Evolutionary conservation across 1,140 invertebrate species (phyloP), one percentile per base, ranked within the genome.

Genomic region (Acromyrmex echinatior): DNA sequence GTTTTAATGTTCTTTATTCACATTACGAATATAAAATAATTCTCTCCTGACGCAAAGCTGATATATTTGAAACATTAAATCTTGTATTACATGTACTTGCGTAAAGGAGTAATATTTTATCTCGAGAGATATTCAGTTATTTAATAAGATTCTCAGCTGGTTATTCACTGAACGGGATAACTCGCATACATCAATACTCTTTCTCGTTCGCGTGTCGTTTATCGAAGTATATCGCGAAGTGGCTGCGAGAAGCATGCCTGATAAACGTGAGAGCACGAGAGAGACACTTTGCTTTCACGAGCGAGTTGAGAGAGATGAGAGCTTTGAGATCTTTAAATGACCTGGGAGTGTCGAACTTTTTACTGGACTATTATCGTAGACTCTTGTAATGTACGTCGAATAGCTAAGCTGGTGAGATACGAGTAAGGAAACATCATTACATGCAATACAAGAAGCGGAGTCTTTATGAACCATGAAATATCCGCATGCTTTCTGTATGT

Each of bases 181-280:
- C 39, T 70, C 51, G 7, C 18, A 28, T 65, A 16, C 53, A 74
- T 84, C 58, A 28, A 62, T 28, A 10, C 31, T 58, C 25, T 28
- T 62, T 84, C 81, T 53, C 63, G 25, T 63, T 74, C 58, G 71
- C 56, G 71, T 77, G 56, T 77, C 81, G 28, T 85, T 65, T 25
- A 62, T 77, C 71, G 9, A 71, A 25, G 39, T 35, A 31, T 63
- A 60, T 35, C 21, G 39, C 39, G 39, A 49, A n/a, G 60, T 16
- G 6, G 28, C 28, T 16, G 28, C 66, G n/a, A 70, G 53, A 28
- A 31, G 35, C 16, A n/a, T 21, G 21, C 39, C 14, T 45, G 65
- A 79, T 79, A 86, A 70, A 53, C 14, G 63, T 25, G 74, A 70
- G 35, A 68, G 21, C 39, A 86, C n/a, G 62, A 77, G 53, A 68